Percentiles rank a stretch among this genome's conserved stretches.
Conservation (phyloP, 2,888 invertebrate species). For the Ethmia dodecea region DNA sequence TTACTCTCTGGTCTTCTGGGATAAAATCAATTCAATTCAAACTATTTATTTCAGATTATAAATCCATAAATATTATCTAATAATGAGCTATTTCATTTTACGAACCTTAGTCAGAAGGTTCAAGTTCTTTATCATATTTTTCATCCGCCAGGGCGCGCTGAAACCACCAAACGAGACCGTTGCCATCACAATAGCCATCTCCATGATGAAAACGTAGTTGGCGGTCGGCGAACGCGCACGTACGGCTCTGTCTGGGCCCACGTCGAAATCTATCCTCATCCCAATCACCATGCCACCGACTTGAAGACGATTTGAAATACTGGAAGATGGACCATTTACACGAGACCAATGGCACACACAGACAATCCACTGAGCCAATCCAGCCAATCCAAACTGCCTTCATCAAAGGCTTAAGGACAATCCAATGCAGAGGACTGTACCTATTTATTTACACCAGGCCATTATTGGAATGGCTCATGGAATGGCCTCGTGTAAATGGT, state of each 20-base stretch:
- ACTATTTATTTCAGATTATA: too few relatives aligned
- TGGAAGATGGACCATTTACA: background rate
- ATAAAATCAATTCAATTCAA: background rate
- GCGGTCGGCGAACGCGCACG: slow-evolving; percentile 17
- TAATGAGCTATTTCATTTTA: too few relatives aligned
- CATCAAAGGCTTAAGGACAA: too few relatives aligned
- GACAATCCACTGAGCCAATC: background rate
- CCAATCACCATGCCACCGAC: slow-evolving; percentile 15
- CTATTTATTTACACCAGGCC: background rate
- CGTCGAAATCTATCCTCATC: slow-evolving; percentile 13
- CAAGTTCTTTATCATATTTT: slow-evolving; percentile 15
- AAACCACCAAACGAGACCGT: slow-evolving; percentile 16
- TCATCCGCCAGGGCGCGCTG: slow-evolving; percentile 21
- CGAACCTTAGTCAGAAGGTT: too few relatives aligned
- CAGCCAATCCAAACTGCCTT: background rate
- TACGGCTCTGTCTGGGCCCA: slow-evolving; percentile 9
- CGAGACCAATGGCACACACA: background rate
- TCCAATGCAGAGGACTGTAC: background rate
- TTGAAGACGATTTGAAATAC: slow-evolving; percentile 16
- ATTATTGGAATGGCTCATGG: too few relatives aligned
- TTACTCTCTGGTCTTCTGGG: background rate
- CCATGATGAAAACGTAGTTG: slow-evolving; percentile 20
- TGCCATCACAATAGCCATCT: slow-evolving; percentile 17
- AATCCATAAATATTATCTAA: too few relatives aligned
- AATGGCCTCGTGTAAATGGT: too few relatives aligned